Base-by-base conservation (phyloP, 2,797 vertebrate species). In the Picus viridis region DNA sequence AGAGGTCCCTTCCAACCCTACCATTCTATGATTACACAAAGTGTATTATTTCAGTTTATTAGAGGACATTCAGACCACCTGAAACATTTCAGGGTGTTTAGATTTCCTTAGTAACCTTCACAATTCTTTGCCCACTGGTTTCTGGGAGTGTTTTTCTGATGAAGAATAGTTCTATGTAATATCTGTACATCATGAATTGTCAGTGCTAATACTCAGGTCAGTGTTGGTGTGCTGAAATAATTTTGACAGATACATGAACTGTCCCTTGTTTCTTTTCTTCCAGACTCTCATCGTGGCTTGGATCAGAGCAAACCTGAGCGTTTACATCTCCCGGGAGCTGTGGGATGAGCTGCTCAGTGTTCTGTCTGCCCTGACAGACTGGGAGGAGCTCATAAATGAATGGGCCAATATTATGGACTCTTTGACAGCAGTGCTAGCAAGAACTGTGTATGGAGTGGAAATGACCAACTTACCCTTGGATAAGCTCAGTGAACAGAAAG, bases 401-500 rank as follows among this genome's bases (percentile, higher is more conserved):
- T 99, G 99, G 99, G 98, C 99, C 96, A 98, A 98, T 97, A 99
- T 99, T 95, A 99, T 99, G 99, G 99, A 99, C 98, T 99, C 99
- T 2, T 97, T 99, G 92, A 99, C 99, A 13, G 98, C 97, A 0
- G 98, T 99, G 93, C 98, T 99, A 45, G 99, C 99, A 16, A 99
- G 98, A 92, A 98, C 98, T 0, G 99, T 99, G 41, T 99, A 99
- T 3, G 98, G 99, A 47, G 98, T 99, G 88, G 99, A 99, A 95
- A 99, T 99, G 98, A 98, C 97, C 94, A 99, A 98, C 95, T 96
- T 99, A 91, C 99, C 99, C 83, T 97, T 99, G 96, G 99, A 99
- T 96, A 99, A 99, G 95, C 98, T 99, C 93, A 99, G 99, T 62
- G 99, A 99, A 68, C 99, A 99, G 96, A 99, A 99, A 94, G 99